These are phyloP conservation scores for Dallia pectoralis DNA, from an alignment of 2,797 vertebrate genomes.

Conservation along the genomic window DNA sequence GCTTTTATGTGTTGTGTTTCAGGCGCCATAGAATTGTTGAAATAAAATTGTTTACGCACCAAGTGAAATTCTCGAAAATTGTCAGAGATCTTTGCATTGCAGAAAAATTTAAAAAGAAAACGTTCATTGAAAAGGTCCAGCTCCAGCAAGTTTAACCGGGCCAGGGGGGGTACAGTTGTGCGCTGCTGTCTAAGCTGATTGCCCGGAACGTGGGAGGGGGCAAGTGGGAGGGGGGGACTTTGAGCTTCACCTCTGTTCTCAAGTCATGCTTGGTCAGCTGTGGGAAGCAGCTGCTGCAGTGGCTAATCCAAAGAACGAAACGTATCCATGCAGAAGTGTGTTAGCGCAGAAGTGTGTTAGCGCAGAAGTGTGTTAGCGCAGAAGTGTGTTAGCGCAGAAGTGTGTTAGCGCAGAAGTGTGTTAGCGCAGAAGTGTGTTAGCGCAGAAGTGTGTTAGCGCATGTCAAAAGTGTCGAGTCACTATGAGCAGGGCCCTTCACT, in stretches of 20 bases:
- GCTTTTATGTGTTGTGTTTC: no score
- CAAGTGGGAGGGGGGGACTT: background rate
- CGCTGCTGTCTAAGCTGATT: background rate
- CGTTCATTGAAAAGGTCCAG: background rate
- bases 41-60: no score
- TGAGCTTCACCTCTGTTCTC: constrained; percentile 14
- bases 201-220: no score
- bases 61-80: no score
- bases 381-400: no score
- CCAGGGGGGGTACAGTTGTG: background rate
- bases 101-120: background rate
- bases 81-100: background rate
- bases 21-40: no score
- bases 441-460: constrained; percentile 57
- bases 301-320: constrained; percentile 56
- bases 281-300: constrained; percentile 65
- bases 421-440: constrained; percentile 48
- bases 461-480: constrained; percentile 63
- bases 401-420: no score
- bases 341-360: no score
- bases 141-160: background rate
- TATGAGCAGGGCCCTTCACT: constrained; percentile 47
- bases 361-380: no score
- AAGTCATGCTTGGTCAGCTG: constrained; percentile 51
- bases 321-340: constrained; percentile 55